Evolutionary conservation across 1,140 invertebrate species (phyloP).

Genomic region (Drosophila parvula): DNA sequence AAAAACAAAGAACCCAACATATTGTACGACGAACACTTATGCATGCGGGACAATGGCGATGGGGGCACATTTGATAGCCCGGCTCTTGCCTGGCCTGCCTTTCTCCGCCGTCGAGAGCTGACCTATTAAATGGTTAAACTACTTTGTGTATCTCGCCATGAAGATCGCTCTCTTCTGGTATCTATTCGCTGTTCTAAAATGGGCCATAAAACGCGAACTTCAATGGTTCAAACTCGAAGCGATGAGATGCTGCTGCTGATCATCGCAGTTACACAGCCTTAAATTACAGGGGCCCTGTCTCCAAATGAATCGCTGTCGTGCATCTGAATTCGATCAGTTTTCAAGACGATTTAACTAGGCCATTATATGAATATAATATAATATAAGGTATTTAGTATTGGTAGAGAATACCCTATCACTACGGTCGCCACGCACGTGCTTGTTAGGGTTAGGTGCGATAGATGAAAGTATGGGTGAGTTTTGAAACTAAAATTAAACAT

Average conservation of each 20-base stretch:
- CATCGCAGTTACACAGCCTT: conserved; percentile 16
- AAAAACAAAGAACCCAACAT: conserved; percentile 20
- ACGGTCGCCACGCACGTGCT: too few species aligned
- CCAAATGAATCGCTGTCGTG: conserved; percentile 31
- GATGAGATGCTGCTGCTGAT: conserved; percentile 33
- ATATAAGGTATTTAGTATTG: too few species aligned
- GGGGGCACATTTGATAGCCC: conserved; percentile 48
- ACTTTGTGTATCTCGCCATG: conserved; percentile 50
- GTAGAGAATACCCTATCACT: too few species aligned
- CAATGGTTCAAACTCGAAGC: conserved; percentile 26
- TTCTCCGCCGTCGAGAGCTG: conserved; percentile 43
- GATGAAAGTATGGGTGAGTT: too few species aligned
- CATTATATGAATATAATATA: too few species aligned
- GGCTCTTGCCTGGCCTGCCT: conserved; percentile 18
- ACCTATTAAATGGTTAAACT: conserved; percentile 53
- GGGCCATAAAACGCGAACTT: conserved; percentile 51
- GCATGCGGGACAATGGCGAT: conserved; percentile 49
- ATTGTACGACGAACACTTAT: conserved; percentile 31
- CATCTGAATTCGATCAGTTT: conserved; percentile 9
- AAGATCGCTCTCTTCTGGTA: conserved; percentile 39
- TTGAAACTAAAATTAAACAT: background rate
- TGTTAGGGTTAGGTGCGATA: too few species aligned
- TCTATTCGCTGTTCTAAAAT: conserved; percentile 51
- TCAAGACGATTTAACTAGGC: background rate
- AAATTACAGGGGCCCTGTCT: conserved; percentile 20